A percentile compares a stretch with the other conserved stretches of the same genome.
Evolutionary conservation across 2,113 vertebrate genomes (phyloP).

Genomic region (Rutilus rutilus): DNA sequence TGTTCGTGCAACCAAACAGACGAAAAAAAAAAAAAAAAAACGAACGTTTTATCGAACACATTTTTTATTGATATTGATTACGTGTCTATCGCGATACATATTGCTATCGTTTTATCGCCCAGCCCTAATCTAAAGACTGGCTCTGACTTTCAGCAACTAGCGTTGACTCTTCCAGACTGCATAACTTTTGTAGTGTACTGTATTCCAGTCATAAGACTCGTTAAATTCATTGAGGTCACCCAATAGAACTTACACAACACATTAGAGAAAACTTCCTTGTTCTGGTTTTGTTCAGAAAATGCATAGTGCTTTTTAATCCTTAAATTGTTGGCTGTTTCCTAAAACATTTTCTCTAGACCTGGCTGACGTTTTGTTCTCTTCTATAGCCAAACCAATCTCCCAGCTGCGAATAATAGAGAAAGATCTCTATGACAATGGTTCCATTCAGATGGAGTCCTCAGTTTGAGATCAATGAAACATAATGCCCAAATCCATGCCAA

Average conservation of each 20-base stretch:
- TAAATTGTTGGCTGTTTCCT: constrained; percentile 9
- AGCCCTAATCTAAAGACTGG: no score
- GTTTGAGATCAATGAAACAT: constrained; percentile 47
- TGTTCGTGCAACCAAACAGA: no score
- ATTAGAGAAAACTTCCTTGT: background rate
- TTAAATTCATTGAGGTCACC: background rate
- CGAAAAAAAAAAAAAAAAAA: no score
- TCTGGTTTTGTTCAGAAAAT: background rate
- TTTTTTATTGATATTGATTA: no score
- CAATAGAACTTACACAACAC: background rate
- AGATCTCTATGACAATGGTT: constrained; percentile 36
- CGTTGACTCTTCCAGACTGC: background rate
- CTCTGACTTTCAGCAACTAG: background rate
- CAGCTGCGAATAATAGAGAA: constrained; percentile 5
- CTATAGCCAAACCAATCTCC: background rate
- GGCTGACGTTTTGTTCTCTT: background rate
- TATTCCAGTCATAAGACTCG: background rate
- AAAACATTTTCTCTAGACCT: background rate
- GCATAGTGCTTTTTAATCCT: background rate
- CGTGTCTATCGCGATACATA: no score
- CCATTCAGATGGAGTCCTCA: constrained; percentile 44
- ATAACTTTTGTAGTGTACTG: background rate
- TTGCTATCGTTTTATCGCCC: no score
- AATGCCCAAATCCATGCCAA: constrained; percentile 46
- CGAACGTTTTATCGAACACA: no score